Conservation (phyloP, 2,113 vertebrate genomes). For the Chlorodrepanis virens region DNA sequence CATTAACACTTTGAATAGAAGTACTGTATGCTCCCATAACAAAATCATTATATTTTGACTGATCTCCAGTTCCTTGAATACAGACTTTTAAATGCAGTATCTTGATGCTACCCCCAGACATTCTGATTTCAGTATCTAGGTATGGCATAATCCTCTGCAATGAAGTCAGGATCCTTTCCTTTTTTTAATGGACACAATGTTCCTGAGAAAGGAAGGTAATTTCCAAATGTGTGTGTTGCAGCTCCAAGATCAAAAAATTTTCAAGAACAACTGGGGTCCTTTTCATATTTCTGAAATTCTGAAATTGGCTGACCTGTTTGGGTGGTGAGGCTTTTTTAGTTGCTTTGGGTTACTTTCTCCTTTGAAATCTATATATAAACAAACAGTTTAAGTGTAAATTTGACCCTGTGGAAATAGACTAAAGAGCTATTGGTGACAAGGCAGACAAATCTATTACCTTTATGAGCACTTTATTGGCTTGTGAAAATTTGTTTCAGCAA, state of each 20-base stretch:
- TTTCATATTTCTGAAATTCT: neutral
- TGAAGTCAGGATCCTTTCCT: neutral
- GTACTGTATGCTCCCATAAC: neutral
- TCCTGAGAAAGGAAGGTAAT: neutral
- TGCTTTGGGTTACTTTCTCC: neutral
- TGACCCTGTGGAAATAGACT: neutral
- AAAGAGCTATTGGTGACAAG: neutral
- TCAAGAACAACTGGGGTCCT: neutral
- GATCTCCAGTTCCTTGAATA: neutral
- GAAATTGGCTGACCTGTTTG: neutral
- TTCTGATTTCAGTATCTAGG: neutral
- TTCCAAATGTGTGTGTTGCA: neutral
- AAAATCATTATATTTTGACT: neutral
- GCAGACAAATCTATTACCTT: neutral
- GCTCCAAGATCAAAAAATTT: neutral
- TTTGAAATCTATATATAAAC: neutral
- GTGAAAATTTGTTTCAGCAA: neutral
- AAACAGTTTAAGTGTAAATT: neutral
- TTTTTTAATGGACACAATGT: neutral
- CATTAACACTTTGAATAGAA: neutral
- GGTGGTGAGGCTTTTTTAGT: accelerated
- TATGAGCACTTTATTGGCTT: neutral
- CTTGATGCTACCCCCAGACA: neutral
- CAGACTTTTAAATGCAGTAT: neutral
- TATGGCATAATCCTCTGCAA: neutral